Evolutionary conservation across 2,113 vertebrate genomes (phyloP).

Genomic region (Tachycineta bicolor): DNA sequence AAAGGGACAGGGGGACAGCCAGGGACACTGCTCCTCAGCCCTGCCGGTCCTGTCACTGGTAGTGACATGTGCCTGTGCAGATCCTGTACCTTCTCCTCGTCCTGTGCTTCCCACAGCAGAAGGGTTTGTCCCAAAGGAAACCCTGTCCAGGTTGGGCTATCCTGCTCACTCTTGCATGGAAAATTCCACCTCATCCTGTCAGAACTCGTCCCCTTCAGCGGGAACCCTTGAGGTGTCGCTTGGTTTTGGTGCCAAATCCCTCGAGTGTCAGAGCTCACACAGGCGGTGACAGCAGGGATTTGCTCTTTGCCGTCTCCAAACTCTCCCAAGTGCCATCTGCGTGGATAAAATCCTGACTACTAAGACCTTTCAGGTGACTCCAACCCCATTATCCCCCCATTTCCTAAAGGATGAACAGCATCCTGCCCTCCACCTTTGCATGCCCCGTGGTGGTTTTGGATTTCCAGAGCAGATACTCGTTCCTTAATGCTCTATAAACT

Average conservation of each 20-base stretch:
- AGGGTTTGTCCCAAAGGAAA: slow-evolving; percentile 35
- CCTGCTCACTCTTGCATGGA: slow-evolving; percentile 69
- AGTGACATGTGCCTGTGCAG: slow-evolving; percentile 27
- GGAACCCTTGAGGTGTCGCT: slow-evolving; percentile 59
- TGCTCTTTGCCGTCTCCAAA: neutral
- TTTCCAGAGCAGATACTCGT: neutral
- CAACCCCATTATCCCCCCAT: neutral
- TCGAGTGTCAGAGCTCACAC: neutral
- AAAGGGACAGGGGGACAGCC: no score
- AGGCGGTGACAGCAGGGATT: neutral
- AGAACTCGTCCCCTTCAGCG: slow-evolving; percentile 47
- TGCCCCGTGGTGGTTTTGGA: slow-evolving; percentile 10
- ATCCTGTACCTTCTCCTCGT: slow-evolving; percentile 64
- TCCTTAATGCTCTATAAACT: neutral
- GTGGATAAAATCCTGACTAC: neutral
- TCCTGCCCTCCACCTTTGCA: slow-evolving; percentile 22
- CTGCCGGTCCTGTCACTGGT: slow-evolving; percentile 7
- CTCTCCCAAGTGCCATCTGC: neutral
- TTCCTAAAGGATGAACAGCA: slow-evolving; percentile 51
- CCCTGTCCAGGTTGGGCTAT: slow-evolving; percentile 70
- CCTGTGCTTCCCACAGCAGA: slow-evolving; percentile 72
- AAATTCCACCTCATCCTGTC: slow-evolving; percentile 58
- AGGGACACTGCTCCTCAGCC: neutral
- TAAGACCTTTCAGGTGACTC: neutral
- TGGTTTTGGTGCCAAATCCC: neutral